A percentile compares a stretch with the other conserved stretches of the same genome.
phyloP scores from a whole-genome alignment of 2,113 vertebrate species.

The Apeltes quadracus region DNA sequence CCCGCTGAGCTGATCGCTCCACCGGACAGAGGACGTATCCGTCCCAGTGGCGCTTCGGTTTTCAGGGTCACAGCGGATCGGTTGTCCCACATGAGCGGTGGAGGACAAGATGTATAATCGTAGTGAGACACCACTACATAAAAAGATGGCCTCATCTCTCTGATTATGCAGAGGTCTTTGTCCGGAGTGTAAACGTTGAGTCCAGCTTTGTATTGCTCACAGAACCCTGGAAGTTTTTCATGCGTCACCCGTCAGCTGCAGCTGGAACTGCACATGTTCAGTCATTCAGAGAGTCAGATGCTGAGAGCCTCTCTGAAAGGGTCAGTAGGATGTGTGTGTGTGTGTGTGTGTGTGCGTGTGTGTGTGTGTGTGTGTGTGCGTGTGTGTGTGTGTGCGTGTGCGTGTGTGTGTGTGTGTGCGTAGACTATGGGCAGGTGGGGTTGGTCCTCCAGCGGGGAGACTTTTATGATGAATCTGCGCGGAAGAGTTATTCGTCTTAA shows the following conservation, averaged over 20 bases:
- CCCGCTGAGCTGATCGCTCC: constrained; percentile 31
- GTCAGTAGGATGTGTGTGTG: neutral
- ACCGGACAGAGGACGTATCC: constrained; percentile 29
- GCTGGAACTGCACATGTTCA: neutral
- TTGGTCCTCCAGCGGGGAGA: constrained; percentile 16
- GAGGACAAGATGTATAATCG: constrained; percentile 61
- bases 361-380: neutral
- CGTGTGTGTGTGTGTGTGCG: too few relatives aligned
- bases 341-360: neutral
- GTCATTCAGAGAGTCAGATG: neutral
- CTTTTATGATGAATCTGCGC: constrained; percentile 79
- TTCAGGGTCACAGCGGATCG: constrained; percentile 50
- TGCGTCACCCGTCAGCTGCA: constrained; percentile 38
- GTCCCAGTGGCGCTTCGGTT: constrained; percentile 23
- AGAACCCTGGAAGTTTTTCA: constrained; percentile 14
- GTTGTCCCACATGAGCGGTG: constrained; percentile 53
- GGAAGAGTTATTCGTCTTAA: constrained; percentile 83
- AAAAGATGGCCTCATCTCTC: constrained; percentile 38
- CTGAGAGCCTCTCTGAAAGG: constrained; percentile 8
- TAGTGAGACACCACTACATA: constrained; percentile 51
- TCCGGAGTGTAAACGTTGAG: constrained; percentile 40
- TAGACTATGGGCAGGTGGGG: neutral
- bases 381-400: neutral
- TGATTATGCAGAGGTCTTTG: constrained; percentile 56
- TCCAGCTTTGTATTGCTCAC: constrained; percentile 49